Conservation (phyloP, 2,797 vertebrate species). For the Tragopan temminckii region DNA sequence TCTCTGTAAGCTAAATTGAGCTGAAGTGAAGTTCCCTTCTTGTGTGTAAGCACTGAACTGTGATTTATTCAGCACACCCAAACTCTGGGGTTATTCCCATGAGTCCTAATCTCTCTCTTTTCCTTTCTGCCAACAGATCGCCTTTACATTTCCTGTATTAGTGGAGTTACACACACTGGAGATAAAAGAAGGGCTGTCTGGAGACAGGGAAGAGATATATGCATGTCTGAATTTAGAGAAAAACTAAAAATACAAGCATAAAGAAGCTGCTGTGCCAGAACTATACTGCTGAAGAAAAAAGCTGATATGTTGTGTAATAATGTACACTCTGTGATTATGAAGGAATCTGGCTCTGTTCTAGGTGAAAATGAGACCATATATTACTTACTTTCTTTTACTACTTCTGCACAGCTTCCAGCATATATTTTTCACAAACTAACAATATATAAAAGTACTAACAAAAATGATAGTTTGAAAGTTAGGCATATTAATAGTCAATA, state of each 20-base stretch:
- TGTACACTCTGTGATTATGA: not conserved
- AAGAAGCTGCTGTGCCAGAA: not conserved
- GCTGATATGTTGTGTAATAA: fast-evolving
- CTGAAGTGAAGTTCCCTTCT: not conserved
- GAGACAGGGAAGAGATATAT: not conserved
- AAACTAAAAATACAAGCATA: not conserved
- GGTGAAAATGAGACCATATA: not conserved
- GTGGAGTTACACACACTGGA: not conserved
- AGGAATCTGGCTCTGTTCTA: not conserved
- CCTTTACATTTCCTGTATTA: not conserved
- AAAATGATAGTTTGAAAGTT: not conserved
- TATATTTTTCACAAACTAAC: not conserved
- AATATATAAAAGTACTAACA: not conserved
- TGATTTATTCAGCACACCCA: not conserved
- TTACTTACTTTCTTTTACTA: not conserved
- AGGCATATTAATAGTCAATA: not conserved
- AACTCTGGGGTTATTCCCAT: not conserved
- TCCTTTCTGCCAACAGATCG: not conserved
- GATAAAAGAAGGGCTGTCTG: not conserved
- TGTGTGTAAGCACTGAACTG: not conserved
- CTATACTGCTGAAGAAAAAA: not conserved
- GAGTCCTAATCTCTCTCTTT: not conserved
- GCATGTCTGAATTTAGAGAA: not conserved
- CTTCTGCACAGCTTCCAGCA: not conserved
- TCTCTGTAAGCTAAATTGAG: not conserved